Percentiles rank a stretch among this genome's conserved stretches.
These are phyloP conservation scores for Ophion slaviceki DNA, from an alignment of 2,888 invertebrate genomes.

Conservation along the genomic window DNA sequence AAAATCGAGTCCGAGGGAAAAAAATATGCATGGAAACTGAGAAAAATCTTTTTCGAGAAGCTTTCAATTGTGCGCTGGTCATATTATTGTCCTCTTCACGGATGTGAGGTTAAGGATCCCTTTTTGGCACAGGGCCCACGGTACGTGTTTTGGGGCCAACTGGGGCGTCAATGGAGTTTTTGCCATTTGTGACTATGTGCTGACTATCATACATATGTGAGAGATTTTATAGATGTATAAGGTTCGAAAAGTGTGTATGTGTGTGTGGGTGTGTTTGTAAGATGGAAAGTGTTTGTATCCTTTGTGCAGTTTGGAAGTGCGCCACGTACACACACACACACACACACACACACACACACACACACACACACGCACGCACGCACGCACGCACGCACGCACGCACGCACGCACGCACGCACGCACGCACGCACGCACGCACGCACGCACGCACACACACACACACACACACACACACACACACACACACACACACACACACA, in stretches of 20 bases:
- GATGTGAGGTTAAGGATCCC: not conserved
- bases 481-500: too few relatives aligned
- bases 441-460: not conserved
- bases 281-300: not conserved
- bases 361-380: not conserved
- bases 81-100: not conserved
- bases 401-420: not conserved
- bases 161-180: conserved; percentile 11
- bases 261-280: not conserved
- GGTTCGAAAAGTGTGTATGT: not conserved
- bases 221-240: not conserved
- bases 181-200: not conserved
- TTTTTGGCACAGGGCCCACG: conserved; percentile 18
- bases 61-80: not conserved
- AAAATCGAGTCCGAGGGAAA: not conserved
- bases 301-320: not conserved
- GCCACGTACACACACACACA: not conserved
- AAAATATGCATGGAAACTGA: not conserved
- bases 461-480: not conserved
- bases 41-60: not conserved
- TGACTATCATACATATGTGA: not conserved
- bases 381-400: not conserved
- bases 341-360: too few relatives aligned
- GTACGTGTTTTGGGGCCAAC: conserved; percentile 1
- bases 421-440: not conserved